These are phyloP conservation scores for Lampropteryx suffumata DNA, from an alignment of 2,888 invertebrate species.

Conservation along the genomic window DNA sequence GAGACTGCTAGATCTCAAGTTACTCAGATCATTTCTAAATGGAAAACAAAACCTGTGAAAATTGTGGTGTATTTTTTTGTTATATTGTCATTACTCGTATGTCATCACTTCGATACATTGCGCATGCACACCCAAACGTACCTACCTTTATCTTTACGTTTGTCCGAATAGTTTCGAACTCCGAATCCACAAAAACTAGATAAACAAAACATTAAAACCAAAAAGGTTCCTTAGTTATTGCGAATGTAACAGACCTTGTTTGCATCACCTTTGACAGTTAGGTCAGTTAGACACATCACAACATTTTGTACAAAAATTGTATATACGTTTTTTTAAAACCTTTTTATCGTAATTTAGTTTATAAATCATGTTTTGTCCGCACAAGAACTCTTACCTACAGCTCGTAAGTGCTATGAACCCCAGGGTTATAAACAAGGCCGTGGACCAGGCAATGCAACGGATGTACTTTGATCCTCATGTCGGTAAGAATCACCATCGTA, in stretches of 20 bases:
- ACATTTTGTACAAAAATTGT: slow-evolving; percentile 14
- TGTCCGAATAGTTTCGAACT: too few species aligned
- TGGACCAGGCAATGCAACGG: slow-evolving; percentile 59
- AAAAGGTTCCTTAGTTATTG: too few species aligned
- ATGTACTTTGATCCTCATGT: slow-evolving; percentile 51
- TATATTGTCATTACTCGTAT: too few species aligned
- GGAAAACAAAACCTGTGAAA: too few species aligned
- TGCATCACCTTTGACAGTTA: not conserved
- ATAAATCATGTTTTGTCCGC: slow-evolving; percentile 65
- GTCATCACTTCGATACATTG: too few species aligned
- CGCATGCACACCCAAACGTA: too few species aligned
- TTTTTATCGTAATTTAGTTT: slow-evolving; percentile 7
- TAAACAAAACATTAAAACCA: too few species aligned
- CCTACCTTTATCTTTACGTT: too few species aligned
- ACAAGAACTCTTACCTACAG: slow-evolving; percentile 73
- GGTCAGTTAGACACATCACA: not conserved
- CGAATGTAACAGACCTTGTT: not conserved
- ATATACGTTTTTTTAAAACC: slow-evolving; percentile 21
- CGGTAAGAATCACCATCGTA: slow-evolving; percentile 46
- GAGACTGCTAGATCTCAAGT: too few species aligned
- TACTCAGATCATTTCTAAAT: too few species aligned
- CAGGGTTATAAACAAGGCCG: slow-evolving; percentile 66
- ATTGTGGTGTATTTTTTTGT: too few species aligned
- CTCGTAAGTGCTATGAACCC: slow-evolving; percentile 66
- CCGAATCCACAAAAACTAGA: too few species aligned